A percentile compares a stretch with the other conserved stretches of the same genome.
Conservation (phyloP, 2,113 vertebrate genomes). For the Zingel zingel region DNA sequence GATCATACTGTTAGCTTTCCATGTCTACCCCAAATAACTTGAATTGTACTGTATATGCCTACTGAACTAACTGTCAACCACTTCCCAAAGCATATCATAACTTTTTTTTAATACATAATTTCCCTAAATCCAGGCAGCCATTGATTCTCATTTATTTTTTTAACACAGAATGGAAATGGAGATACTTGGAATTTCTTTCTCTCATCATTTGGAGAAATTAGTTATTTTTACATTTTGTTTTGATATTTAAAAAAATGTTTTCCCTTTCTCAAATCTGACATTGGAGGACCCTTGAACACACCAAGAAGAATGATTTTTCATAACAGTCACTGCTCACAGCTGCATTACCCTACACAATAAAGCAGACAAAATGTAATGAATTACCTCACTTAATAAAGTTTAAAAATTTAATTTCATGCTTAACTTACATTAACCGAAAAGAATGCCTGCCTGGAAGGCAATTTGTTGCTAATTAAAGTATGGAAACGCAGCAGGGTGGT, state of each 20-base stretch:
- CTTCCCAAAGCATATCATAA: background rate
- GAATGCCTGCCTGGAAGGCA: background rate
- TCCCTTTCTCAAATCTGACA: background rate
- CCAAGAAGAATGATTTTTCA: background rate
- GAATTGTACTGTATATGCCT: background rate
- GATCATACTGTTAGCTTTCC: no score
- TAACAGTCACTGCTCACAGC: background rate
- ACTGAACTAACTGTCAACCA: background rate
- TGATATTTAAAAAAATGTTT: background rate
- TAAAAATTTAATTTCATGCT: background rate
- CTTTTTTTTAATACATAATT: background rate
- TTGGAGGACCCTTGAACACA: background rate
- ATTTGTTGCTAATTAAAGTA: background rate
- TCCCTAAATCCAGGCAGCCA: background rate
- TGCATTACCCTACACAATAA: background rate
- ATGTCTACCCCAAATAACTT: background rate
- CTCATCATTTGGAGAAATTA: background rate
- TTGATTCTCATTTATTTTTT: slow-evolving; percentile 1
- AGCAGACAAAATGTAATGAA: background rate
- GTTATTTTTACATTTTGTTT: background rate
- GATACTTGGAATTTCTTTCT: background rate
- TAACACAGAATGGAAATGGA: background rate
- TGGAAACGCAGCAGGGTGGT: background rate
- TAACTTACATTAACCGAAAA: background rate
- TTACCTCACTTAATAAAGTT: background rate